phyloP scores from a whole-genome alignment of 2,888 invertebrate genomes.

The Carcina quercana region DNA sequence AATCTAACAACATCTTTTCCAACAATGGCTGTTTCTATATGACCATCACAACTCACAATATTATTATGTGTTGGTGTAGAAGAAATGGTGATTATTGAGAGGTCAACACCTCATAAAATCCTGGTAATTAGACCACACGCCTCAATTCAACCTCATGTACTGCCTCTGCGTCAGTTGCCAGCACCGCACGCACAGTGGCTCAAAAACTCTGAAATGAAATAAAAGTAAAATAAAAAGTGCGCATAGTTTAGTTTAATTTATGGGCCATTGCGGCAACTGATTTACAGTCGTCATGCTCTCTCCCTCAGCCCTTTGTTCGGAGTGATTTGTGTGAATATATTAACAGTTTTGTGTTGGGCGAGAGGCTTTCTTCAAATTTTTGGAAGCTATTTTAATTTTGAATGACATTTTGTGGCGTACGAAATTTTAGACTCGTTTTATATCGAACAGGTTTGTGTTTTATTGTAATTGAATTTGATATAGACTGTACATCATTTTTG shows the following conservation, averaged over 20 bases:
- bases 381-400: too few species aligned
- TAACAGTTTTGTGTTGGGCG: conserved; percentile 1
- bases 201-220: conserved; percentile 18
- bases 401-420: neutral
- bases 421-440: too few species aligned
- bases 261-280: conserved; percentile 37
- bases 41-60: too few species aligned
- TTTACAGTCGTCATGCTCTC: conserved; percentile 39
- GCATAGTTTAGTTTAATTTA: conserved; percentile 60
- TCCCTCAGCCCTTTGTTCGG: conserved; percentile 15
- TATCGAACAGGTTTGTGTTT: too few species aligned
- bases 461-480: too few species aligned
- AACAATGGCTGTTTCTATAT: too few species aligned
- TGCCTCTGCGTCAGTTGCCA: conserved; percentile 32
- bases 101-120: too few species aligned
- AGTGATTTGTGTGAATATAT: conserved; percentile 14
- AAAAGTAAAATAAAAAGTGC: conserved; percentile 41
- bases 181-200: conserved; percentile 22
- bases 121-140: conserved; percentile 20
- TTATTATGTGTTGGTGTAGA: too few species aligned
- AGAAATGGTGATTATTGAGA: too few species aligned
- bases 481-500: too few species aligned
- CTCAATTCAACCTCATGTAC: conserved; percentile 1
- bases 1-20: too few species aligned
- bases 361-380: neutral